These are phyloP conservation scores for Atta colombica DNA, from an alignment of 1,140 invertebrate genomes.

Conservation along the genomic window DNA sequence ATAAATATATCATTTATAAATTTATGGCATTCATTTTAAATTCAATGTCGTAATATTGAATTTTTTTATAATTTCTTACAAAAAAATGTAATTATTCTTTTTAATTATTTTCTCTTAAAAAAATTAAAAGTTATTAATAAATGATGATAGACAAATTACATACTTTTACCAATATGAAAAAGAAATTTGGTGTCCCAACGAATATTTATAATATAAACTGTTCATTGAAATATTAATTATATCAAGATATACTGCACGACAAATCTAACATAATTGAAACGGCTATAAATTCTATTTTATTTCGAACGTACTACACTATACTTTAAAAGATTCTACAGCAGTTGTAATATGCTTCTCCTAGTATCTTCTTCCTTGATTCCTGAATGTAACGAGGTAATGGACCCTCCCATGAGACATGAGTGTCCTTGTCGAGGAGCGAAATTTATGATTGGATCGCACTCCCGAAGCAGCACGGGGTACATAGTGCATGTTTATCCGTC, in stretches of 20 bases:
- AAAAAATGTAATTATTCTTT: background rate
- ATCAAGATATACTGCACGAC: background rate
- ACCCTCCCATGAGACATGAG: conserved; percentile 14
- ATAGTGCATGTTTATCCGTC: conserved; percentile 41
- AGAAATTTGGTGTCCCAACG: background rate
- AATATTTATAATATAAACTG: background rate
- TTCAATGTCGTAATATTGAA: background rate
- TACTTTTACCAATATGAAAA: background rate
- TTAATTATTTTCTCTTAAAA: background rate
- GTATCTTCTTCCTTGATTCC: conserved; percentile 34
- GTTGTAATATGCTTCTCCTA: conserved; percentile 12
- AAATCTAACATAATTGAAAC: background rate
- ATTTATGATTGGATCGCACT: conserved; percentile 63
- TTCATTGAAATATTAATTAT: conserved; percentile 3
- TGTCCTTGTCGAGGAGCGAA: conserved; percentile 37
- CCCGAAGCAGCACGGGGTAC: conserved; percentile 25
- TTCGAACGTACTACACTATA: background rate
- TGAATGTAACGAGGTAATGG: conserved; percentile 40
- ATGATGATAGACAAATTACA: background rate
- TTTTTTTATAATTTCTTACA: background rate
- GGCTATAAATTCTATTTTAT: conserved; percentile 22
- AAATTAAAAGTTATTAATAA: background rate
- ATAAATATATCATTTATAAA: background rate
- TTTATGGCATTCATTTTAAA: background rate
- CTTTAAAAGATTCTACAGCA: background rate